Percentiles rank a stretch among this genome's conserved stretches.
Conservation (phyloP, 2,113 vertebrate genomes). For the Salvator merianae region DNA sequence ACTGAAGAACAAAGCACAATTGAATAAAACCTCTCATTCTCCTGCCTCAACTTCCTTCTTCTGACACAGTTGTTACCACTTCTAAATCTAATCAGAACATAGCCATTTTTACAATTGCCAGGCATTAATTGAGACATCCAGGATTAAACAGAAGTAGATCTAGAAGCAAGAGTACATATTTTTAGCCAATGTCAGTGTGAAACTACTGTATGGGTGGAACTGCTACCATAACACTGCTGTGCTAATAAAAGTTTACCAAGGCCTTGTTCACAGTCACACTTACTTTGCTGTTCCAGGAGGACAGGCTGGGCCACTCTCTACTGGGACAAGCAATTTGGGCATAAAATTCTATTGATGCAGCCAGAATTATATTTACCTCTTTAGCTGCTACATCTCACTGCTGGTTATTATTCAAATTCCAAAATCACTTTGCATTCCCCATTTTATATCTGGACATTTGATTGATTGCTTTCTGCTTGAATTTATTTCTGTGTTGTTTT, state of each 20-base stretch:
- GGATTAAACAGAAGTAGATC: background rate
- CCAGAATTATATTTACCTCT: no score
- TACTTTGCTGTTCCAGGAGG: no score
- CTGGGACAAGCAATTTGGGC: no score
- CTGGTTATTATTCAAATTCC: no score
- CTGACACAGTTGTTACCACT: background rate
- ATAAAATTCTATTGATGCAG: no score
- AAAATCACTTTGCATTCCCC: no score
- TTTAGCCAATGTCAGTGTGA: background rate
- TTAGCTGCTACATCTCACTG: no score
- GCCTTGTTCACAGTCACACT: no score
- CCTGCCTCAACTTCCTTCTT: background rate
- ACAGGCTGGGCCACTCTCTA: no score
- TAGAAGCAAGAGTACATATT: background rate
- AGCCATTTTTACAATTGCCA: background rate
- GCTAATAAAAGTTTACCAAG: background rate
- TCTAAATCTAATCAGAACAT: background rate
- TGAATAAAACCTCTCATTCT: background rate
- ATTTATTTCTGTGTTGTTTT: no score
- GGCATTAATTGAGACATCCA: slow-evolving; percentile 1
- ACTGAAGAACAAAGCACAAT: background rate
- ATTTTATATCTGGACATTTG: no score
- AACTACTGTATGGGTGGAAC: background rate
- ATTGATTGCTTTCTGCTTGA: no score
- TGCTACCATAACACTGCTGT: background rate